Evolutionary conservation across 2,888 invertebrate species (phyloP), one percentile per base, ranked within the genome.

Genomic region (Sericinus montela): DNA sequence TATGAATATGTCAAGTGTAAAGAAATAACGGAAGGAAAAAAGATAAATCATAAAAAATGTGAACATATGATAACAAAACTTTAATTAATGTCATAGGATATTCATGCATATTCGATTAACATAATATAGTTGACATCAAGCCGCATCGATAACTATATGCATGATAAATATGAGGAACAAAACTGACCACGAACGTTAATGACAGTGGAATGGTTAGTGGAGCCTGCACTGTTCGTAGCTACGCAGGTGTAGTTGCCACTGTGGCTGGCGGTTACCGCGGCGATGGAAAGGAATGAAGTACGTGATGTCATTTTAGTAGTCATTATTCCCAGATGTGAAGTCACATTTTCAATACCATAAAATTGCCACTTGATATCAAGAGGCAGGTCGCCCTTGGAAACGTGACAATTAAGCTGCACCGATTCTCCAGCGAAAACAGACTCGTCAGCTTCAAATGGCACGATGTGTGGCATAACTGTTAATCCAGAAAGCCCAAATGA

Each of bases 171-270:
- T 9, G 34, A 13, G 34, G 62, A 70, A 73, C 69, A 54, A 74
- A 79, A 87, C 87, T 86, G 80, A 89, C 89, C 89, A 78, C 88
- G 89, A 74, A 89, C 89, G 68, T 89, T 89, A 72, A 84, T 80
- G 72, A 80, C 77, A 90, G 94, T 91, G 64, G 92, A 91, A 76
- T 92, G 91, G 69, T 92, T 92, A 66, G 91, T 89, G 53, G 83
- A 88, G 63, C 95, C 95, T 55, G 94, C 95, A 62, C 77, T 85
- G 85, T 95, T 95, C 56, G 89, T 86, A 29, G 94, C 95, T 57
- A 92, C 90, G 75, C 96, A 95, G 55, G 93, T 94, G 69, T 94
- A 95, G 69, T 91, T 90, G 57, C 95, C 95, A 55, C 93, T 92
- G 73, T 95, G 94, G 52, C 90, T 87, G 25, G 92, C 92, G 62